Percentiles rank a stretch among this genome's conserved stretches.
Evolutionary conservation across 1,140 invertebrate species (phyloP).

Genomic region (Penaeus japonicus): DNA sequence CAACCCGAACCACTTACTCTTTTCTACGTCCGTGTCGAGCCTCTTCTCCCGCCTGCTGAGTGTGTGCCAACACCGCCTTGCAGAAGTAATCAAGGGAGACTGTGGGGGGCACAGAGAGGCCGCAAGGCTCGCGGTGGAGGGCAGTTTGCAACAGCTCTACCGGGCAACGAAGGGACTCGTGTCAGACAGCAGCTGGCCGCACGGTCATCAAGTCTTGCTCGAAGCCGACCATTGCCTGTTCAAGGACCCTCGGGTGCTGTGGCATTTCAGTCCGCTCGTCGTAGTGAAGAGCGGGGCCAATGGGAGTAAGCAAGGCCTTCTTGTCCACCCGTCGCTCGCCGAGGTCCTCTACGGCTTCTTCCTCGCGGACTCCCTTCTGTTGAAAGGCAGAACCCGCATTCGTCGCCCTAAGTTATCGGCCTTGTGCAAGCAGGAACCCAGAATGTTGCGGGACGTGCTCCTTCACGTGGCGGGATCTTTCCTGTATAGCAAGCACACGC

Average conservation of each 20-base stretch:
- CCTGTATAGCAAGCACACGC: slow-evolving; percentile 31
- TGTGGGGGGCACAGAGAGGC: not conserved
- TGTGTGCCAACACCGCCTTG: not conserved
- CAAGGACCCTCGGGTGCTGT: not conserved
- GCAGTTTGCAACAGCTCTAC: not conserved
- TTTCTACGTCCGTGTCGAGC: slow-evolving; percentile 10
- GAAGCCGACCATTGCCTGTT: not conserved
- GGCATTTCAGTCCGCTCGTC: not conserved
- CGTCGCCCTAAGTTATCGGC: slow-evolving; percentile 13
- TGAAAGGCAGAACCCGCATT: not conserved
- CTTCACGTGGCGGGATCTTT: slow-evolving; percentile 30
- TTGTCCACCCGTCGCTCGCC: slow-evolving; percentile 20
- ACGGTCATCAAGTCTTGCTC: slow-evolving; percentile 1
- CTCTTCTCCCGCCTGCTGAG: slow-evolving; percentile 14
- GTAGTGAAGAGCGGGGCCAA: not conserved
- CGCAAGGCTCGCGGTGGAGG: not conserved
- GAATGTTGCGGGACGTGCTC: slow-evolving; percentile 17
- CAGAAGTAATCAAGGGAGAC: not conserved
- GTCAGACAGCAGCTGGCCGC: not conserved
- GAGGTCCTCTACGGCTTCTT: slow-evolving; percentile 42
- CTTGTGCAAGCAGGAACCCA: slow-evolving; percentile 20
- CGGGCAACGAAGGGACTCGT: not conserved
- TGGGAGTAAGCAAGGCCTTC: not conserved
- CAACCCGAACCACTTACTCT: not conserved
- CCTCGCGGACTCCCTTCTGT: not conserved